Evolutionary conservation across 1,140 invertebrate genomes (phyloP).

Genomic region (Oscheius sp.): DNA sequence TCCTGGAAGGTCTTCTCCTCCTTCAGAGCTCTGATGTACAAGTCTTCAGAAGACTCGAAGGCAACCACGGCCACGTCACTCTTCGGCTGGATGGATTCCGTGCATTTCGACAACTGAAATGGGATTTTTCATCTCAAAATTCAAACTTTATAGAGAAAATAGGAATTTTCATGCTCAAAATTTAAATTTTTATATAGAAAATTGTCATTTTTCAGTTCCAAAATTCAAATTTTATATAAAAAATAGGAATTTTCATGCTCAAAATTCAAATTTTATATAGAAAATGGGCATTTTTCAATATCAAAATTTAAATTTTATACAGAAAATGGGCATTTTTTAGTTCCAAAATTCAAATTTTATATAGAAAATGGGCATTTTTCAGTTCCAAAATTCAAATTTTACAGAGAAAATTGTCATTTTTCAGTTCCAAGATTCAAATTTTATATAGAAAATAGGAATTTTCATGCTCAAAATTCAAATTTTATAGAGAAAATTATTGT

Average conservation of each 20-base stretch:
- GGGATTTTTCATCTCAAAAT: background rate
- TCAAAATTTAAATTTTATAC: no score
- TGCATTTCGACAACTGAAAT: slow-evolving; percentile 17
- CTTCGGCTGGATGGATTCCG: background rate
- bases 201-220: no score
- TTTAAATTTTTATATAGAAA: background rate
- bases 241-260: background rate
- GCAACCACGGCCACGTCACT: slow-evolving; percentile 22
- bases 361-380: no score
- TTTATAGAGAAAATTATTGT: no score
- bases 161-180: background rate
- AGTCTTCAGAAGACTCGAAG: background rate
- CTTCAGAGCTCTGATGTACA: slow-evolving; percentile 23
- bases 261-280: background rate
- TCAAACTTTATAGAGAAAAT: slow-evolving; percentile 2
- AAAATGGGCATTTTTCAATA: no score
- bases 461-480: no score
- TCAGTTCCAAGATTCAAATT: background rate
- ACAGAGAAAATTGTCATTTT: no score
- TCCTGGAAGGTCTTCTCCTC: slow-evolving; percentile 29
- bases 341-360: no score
- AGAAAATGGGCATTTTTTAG: no score
- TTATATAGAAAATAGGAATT: background rate
- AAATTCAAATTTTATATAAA: no score
- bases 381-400: no score